Percentiles rank a stretch among this genome's conserved stretches.
Evolutionary conservation across 2,797 vertebrate species (phyloP).

Genomic region (Amblyopsis hoosieri): DNA sequence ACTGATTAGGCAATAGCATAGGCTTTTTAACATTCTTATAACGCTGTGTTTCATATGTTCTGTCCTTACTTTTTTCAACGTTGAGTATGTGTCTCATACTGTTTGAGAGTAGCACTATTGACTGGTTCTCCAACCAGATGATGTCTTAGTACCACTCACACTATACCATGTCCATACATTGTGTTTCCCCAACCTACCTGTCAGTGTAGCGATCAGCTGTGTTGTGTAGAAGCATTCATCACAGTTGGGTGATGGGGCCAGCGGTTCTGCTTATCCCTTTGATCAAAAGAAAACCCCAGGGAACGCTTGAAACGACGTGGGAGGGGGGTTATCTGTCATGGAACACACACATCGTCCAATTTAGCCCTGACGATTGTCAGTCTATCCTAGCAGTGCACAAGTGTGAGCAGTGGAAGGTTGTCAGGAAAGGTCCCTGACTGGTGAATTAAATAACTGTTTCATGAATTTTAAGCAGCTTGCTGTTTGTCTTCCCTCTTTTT

Average conservation of each 20-base stretch:
- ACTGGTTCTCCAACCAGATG: no score
- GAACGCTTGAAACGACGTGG: slow-evolving; percentile 51
- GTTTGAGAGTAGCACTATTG: no score
- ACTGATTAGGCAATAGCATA: no score
- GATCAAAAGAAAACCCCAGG: slow-evolving; percentile 47
- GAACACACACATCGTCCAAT: slow-evolving; percentile 66
- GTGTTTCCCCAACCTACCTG: slow-evolving; percentile 3
- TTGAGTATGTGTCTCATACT: no score
- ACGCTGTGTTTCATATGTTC: no score
- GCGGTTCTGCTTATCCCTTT: slow-evolving; percentile 37
- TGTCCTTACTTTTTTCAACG: no score
- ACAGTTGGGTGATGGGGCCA: slow-evolving; percentile 25
- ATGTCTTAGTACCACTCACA: no score
- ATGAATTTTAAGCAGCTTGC: slow-evolving; percentile 80
- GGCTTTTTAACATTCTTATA: no score
- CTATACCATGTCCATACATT: no score
- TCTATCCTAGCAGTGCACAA: slow-evolving; percentile 42
- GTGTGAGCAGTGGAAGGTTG: slow-evolving; percentile 67
- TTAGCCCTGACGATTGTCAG: slow-evolving; percentile 69
- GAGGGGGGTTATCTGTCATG: slow-evolving; percentile 55
- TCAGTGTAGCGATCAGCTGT: slow-evolving; percentile 29
- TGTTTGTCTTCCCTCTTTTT: slow-evolving; percentile 79
- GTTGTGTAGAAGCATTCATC: slow-evolving; percentile 22
- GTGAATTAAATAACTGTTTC: slow-evolving; percentile 77
- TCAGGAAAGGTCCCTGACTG: slow-evolving; percentile 68